Percentiles rank a stretch among this genome's conserved stretches.
These are phyloP conservation scores for Tyria jacobaeae DNA, from an alignment of 2,888 invertebrate species.

Conservation along the genomic window DNA sequence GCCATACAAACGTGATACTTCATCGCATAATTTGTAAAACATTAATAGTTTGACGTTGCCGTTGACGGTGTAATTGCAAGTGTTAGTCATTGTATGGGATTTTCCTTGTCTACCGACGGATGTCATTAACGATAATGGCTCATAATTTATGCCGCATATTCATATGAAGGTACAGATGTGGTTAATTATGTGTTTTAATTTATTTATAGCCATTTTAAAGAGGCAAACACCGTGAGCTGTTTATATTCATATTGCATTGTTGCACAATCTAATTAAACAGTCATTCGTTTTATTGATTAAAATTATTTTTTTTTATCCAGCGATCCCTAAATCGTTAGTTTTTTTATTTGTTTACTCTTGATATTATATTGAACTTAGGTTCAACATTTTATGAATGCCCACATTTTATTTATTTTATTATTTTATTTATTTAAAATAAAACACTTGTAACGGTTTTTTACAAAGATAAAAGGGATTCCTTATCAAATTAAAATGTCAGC, in stretches of 20 bases:
- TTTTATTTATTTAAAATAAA: too few relatives aligned
- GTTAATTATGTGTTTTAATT: neutral
- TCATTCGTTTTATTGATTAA: too few relatives aligned
- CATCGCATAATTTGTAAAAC: neutral
- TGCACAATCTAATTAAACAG: too few relatives aligned
- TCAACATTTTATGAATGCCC: too few relatives aligned
- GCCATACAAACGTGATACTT: neutral
- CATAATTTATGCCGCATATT: neutral
- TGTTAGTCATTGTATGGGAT: neutral
- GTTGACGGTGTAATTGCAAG: neutral
- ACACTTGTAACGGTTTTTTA: too few relatives aligned
- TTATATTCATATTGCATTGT: too few relatives aligned
- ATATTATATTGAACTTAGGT: too few relatives aligned
- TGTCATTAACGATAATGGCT: neutral
- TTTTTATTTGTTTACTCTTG: too few relatives aligned
- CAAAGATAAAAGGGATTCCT: neutral
- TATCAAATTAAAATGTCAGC: constrained; percentile 1
- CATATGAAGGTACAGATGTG: neutral
- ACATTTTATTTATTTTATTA: too few relatives aligned
- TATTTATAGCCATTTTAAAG: neutral
- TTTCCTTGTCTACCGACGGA: neutral
- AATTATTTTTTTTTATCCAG: too few relatives aligned
- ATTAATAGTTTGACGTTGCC: neutral
- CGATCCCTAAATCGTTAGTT: too few relatives aligned
- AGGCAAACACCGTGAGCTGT: too few relatives aligned